A percentile compares a stretch with the other conserved stretches of the same genome.
Evolutionary conservation across 2,888 invertebrate genomes (phyloP).

Genomic region (Cheilosia impressa): DNA sequence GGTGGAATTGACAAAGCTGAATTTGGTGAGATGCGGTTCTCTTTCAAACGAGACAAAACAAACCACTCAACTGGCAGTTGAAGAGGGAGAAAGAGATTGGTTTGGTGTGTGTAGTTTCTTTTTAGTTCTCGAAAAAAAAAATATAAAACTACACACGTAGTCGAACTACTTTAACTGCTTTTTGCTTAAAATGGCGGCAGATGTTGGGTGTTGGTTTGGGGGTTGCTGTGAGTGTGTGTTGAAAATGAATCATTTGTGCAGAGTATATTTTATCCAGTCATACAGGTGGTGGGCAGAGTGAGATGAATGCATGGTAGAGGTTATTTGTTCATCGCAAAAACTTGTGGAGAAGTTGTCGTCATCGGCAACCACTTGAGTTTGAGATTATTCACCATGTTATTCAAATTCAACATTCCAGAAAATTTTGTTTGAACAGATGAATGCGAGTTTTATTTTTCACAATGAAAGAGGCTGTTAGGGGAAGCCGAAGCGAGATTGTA

Average conservation of each 20-base stretch:
- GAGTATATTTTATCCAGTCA: slow-evolving; percentile 26
- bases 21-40: slow-evolving; percentile 7
- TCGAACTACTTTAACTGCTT: slow-evolving; percentile 25
- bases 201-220: slow-evolving; percentile 26
- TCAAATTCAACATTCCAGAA: slow-evolving; percentile 60
- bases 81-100: slow-evolving; percentile 2
- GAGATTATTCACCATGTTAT: slow-evolving; percentile 51
- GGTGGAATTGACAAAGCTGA: slow-evolving; percentile 39
- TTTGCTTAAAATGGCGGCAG: slow-evolving; percentile 71
- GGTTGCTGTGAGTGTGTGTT: slow-evolving; percentile 24
- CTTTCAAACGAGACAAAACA: not conserved
- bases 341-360: slow-evolving; percentile 18
- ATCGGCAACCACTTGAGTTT: slow-evolving; percentile 54
- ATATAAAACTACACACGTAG: slow-evolving; percentile 14
- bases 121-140: not conserved
- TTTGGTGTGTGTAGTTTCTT: not conserved
- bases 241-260: slow-evolving; percentile 47
- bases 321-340: slow-evolving; percentile 33
- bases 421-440: slow-evolving; percentile 49
- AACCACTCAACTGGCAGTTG: slow-evolving; percentile 21
- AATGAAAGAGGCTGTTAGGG: slow-evolving; percentile 16
- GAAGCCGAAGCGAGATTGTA: slow-evolving; percentile 5
- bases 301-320: slow-evolving; percentile 26
- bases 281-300: slow-evolving; percentile 11
- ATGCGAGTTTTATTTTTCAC: slow-evolving; percentile 32